Conservation (phyloP, 2,888 invertebrate genomes). For the Gastracanthus pulcherrimus region DNA sequence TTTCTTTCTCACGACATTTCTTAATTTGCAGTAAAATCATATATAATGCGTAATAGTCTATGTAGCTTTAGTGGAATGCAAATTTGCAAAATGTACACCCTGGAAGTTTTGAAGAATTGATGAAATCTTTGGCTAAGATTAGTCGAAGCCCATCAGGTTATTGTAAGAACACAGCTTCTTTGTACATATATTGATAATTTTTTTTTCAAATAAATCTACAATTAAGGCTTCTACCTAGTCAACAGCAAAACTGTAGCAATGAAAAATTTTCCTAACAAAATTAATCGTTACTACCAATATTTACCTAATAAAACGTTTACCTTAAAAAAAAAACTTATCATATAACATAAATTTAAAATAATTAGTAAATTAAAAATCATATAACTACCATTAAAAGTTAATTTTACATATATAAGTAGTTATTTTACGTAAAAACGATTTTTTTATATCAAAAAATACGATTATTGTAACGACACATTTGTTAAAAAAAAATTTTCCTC, state of each 20-base stretch:
- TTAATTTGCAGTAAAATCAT: conserved; percentile 52
- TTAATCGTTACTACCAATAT: conserved; percentile 45
- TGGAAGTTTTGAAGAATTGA: conserved; percentile 53
- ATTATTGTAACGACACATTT: conserved; percentile 55
- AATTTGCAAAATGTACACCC: conserved; percentile 52
- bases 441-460: conserved; percentile 49
- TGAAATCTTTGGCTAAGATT: conserved; percentile 57
- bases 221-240: conserved; percentile 53
- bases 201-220: conserved; percentile 56
- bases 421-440: conserved; percentile 28
- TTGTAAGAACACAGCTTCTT: conserved; percentile 61
- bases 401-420: conserved; percentile 30
- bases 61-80: conserved; percentile 58
- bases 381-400: conserved; percentile 29
- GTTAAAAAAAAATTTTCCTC: conserved; percentile 49
- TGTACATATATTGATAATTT: conserved; percentile 58
- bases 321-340: conserved; percentile 5
- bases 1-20: conserved; percentile 56
- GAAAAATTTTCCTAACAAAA: conserved; percentile 56
- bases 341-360: conserved; percentile 28
- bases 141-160: conserved; percentile 59
- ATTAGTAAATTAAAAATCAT: conserved; percentile 8
- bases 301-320: conserved; percentile 17
- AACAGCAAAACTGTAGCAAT: conserved; percentile 59
- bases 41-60: conserved; percentile 34